Base-by-base conservation (phyloP, 1,140 invertebrate genomes). In the Eubasilissa regina region DNA sequence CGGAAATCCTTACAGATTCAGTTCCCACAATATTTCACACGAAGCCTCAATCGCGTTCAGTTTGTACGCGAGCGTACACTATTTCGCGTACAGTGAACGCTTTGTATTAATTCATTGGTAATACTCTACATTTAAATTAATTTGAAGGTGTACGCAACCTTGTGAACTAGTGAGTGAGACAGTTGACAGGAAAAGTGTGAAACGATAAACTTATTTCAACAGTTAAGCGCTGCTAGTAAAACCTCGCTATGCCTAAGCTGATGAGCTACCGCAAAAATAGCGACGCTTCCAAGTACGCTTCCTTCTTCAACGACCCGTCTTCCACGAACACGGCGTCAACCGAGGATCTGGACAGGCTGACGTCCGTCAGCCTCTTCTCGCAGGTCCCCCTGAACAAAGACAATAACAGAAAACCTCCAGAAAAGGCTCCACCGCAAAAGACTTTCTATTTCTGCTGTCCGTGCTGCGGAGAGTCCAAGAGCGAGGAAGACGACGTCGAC, bases 401-500 rank as follows among this genome's bases (percentile, higher is more conserved):
- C 12, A 53, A 55, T 25, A 80, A 80, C 19, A 81, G 70, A 56
- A 81, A 74, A 15, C 64, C 55, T n/a, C 62, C 13, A 15, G 66
- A 80, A 12, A 66, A 60, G n/a, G 45, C 44, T 55, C 17, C 13
- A 11, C 53, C 17, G 12, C 72, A 35, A 43, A 75, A 73, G 13
- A 45, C 58, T 15, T 45, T 81, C 7, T 15, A 11, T 15, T 60
- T 35, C 10, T 83, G 81, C 35, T 84, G 78, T 68, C 81, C 77
- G 43, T 85, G 83, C 66, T 82, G 82, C 53, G 74, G 78, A 47
- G 77, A 43, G n/a, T 51, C 70, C n/a, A 75, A 81, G 7, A 19
- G 86, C 62, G 85, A 86, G 62, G 85, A 87, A 60, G 86, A 89
- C 53, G 87, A 87, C 60, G 87, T 89, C 19, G 88, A 89, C 77